Evolutionary conservation across 2,113 vertebrate species (phyloP), one percentile per base, ranked within the genome.

Genomic region (Ceyx margarethae): DNA sequence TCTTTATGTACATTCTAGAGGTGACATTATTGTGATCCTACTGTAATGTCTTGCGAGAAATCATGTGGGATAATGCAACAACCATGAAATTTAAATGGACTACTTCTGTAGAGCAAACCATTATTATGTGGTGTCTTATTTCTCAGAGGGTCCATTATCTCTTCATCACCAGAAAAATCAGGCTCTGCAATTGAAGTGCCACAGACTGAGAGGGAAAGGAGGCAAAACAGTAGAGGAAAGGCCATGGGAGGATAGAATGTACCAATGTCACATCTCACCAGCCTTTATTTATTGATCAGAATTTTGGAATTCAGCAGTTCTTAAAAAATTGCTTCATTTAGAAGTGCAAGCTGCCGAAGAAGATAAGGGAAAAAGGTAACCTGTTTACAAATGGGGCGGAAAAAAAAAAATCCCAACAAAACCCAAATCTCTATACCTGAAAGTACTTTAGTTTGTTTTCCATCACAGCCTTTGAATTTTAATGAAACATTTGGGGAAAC

Each of bases 11-110:
- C 42, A 29, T 56, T 73, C 9, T 29, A 71, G 26, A 15, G 22
- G 79, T 86, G 76, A 50, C 77, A 54, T 85, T 94, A 64, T 46
- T 90, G 76, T 93, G 91, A 95, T 82, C 29, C 13, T 87, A 75
- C 81, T 90, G 77, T 87, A 96, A 81, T 8, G 61, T 91, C 84
- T 92, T 72, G 72, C 80, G 88, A 94, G 86, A 95, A 96, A 85
- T 88, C 86, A 51, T 54, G 64, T 58, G 84, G 48, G 78, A 91
- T 94, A 95, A 96, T 77, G 87, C 81, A 95, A 72, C 76, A 88
- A 85, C 76, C 96, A 96, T 96, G 95, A 96, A 95, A 96, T 96
- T 88, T 90, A 90, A 96, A 93, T 82, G 50, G 93, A 96, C 91
- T 94, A 9, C 67, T 93, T 89, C 53, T 94, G 95, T 50, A 82